Evolutionary conservation across 1,140 invertebrate species (phyloP), one percentile per base, ranked within the genome.

Genomic region (Drosophila tsacasi): DNA sequence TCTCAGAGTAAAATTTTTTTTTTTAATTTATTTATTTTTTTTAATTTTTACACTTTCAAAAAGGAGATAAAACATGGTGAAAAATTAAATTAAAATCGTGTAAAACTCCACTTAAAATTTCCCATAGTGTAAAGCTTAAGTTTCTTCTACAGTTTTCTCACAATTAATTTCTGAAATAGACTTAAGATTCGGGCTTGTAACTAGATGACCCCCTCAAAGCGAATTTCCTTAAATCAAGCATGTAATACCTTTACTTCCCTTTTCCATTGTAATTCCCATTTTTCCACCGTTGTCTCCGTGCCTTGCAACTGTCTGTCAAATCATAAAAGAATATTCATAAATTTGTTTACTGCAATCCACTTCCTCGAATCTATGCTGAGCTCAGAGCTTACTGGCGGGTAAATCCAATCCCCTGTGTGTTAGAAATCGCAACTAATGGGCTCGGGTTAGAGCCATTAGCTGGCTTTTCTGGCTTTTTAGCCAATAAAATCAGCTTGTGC

Each of bases 371-470:
- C 42, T 27, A 17, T 25, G n/a, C 32, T 62, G 23, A 37, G 47
- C 60, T 21, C 32, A 2, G 60, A 5, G 60, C 47, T 52, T 30
- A 15, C 19, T 19, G 46, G 9, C 9, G 8, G 2, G n/a, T 15
- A 59, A 50, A 59, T 35, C 21, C 46, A 60, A 72, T 40, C 37
- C 66, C 4, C 54, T 40, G 35, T 17, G 35, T 17, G 21, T 47
- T 35, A 71, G 69, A 60, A 76, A 64, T 58, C 30, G 25, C 47
- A 47, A 52, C 58, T 78, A 71, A 78, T 78, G 76, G 65, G 39
- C 23, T 59, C 21, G 63, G 63, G 35, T 42, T 59, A 79, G 62
- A 79, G 62, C 74, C 58, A 71, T 63, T 78, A 78, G 68, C 75
- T 49, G 64, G 76, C 35, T n/a, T 78, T 78, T 64, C 37, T 49